phyloP scores from a whole-genome alignment of 2,797 vertebrate species.

The Mormyrus proboscirostris region DNA sequence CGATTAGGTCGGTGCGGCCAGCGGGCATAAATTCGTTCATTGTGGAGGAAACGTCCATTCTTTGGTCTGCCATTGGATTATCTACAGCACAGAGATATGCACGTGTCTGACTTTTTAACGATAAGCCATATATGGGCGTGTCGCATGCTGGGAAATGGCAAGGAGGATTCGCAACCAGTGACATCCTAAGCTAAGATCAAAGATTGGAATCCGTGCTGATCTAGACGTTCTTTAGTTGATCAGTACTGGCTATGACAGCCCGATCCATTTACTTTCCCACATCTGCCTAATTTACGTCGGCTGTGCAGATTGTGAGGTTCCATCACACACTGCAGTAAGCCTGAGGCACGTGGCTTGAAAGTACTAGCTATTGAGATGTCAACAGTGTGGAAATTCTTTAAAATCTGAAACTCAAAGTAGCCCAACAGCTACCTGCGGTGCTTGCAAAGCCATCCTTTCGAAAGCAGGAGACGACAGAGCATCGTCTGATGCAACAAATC shows the following conservation, averaged over 20 bases:
- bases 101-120: neutral
- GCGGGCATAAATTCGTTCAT: slow-evolving; percentile 98
- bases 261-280: neutral
- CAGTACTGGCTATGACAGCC: neutral
- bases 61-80: slow-evolving; percentile 98
- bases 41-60: slow-evolving; percentile 99
- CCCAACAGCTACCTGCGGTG: neutral
- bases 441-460: neutral
- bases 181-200: neutral
- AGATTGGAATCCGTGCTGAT: neutral
- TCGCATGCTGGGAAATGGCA: neutral
- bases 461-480: neutral
- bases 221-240: neutral
- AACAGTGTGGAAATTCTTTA: neutral
- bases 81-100: slow-evolving; percentile 50
- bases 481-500: neutral
- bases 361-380: neutral
- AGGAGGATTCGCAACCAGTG: neutral
- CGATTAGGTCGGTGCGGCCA: slow-evolving; percentile 84
- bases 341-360: neutral
- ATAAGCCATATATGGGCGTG: neutral
- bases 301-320: neutral
- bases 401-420: neutral
- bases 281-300: neutral
- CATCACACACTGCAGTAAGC: neutral